These are phyloP conservation scores for Eurois occulta DNA, from an alignment of 2,888 invertebrate genomes.

Conservation along the genomic window DNA sequence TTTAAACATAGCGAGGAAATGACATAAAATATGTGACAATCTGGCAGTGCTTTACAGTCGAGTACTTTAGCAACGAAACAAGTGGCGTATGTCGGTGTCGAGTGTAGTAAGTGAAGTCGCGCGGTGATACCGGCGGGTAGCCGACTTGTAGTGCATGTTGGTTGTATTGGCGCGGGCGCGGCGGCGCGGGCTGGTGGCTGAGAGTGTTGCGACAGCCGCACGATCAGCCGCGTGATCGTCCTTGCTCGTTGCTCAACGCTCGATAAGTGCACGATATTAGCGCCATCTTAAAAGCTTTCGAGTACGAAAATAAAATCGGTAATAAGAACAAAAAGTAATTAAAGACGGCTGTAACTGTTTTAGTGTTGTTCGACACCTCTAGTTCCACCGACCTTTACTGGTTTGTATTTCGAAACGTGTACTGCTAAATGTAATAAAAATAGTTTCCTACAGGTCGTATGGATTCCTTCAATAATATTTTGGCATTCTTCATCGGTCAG, in stretches of 20 bases:
- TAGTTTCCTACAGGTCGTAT: background rate
- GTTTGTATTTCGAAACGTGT: constrained; percentile 80
- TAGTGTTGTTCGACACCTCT: constrained; percentile 71
- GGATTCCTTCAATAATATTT: constrained; percentile 19
- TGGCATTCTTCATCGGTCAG: background rate
- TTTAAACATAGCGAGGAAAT: constrained; percentile 20
- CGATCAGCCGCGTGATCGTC: constrained; percentile 77
- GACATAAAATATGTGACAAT: constrained; percentile 25
- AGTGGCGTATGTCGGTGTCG: constrained; percentile 39
- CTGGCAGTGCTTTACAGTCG: constrained; percentile 10
- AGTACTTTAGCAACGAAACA: constrained; percentile 36
- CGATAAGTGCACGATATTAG: constrained; percentile 81
- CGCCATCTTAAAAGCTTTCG: constrained; percentile 86
- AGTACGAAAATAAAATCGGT: constrained; percentile 73
- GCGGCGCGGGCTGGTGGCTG: constrained; percentile 36
- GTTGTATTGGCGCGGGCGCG: constrained; percentile 14
- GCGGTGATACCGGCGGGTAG: constrained; percentile 29
- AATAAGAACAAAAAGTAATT: constrained; percentile 83
- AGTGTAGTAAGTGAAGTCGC: constrained; percentile 22
- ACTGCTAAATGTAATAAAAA: constrained; percentile 36
- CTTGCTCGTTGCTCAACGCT: constrained; percentile 85
- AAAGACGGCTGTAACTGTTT: constrained; percentile 80
- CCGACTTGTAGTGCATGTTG: constrained; percentile 52
- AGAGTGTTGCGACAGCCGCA: constrained; percentile 73
- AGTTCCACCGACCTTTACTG: constrained; percentile 80